Conservation (phyloP, 2,888 invertebrate species). For the Hetaerina titia region DNA sequence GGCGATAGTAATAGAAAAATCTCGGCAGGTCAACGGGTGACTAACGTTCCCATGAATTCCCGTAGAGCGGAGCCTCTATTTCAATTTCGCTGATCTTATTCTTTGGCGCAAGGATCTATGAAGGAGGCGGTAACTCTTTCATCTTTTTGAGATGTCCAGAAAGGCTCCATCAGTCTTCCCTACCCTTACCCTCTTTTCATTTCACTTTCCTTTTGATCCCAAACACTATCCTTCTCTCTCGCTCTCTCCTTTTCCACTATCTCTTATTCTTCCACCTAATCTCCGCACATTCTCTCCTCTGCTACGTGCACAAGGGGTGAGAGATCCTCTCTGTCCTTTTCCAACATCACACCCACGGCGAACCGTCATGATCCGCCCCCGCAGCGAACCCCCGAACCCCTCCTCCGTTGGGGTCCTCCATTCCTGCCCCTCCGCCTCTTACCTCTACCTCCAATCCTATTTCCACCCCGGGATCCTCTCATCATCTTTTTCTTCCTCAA, state of each 20-base stretch:
- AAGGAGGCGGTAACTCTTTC: conserved; percentile 34
- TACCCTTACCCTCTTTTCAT: neutral
- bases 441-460: neutral
- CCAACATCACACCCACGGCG: too few species aligned
- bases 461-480: neutral
- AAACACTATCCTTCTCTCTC: neutral
- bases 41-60: conserved; percentile 29
- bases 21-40: neutral
- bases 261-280: neutral
- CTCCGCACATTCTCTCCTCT: neutral
- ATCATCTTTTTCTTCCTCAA: neutral
- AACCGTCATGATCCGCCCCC: too few species aligned
- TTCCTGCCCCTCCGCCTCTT: neutral
- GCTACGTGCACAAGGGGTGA: too few species aligned
- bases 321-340: too few species aligned
- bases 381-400: neutral
- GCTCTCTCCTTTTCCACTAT: neutral
- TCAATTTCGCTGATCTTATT: conserved; percentile 32
- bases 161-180: conserved; percentile 29
- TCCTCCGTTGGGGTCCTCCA: neutral
- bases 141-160: conserved; percentile 39
- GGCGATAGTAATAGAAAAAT: neutral
- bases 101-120: neutral
- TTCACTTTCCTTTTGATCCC: neutral
- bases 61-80: neutral